Evolutionary conservation across 1,140 invertebrate species (phyloP).

Genomic region (Charaxes varanes): DNA sequence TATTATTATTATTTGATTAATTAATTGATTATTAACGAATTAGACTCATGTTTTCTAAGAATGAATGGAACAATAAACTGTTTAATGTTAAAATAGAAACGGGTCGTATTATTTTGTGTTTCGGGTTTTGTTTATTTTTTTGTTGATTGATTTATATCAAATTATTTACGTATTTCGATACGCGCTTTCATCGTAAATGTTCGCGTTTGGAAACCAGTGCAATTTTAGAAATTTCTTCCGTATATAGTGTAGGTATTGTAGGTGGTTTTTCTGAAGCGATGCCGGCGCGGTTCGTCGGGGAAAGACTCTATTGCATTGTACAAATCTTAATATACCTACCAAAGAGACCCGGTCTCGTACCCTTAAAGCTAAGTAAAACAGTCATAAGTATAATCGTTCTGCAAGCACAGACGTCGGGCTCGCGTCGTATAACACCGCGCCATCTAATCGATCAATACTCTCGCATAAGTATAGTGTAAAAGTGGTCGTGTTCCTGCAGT

Average conservation of each 20-base stretch:
- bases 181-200: conserved; percentile 66
- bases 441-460: conserved; percentile 65
- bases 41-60: conserved; percentile 53
- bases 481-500: conserved; percentile 72
- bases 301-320: conserved; percentile 70
- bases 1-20: conserved; percentile 69
- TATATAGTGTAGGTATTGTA: conserved; percentile 68
- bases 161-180: conserved; percentile 61
- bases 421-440: conserved; percentile 57
- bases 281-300: conserved; percentile 39
- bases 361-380: conserved; percentile 68
- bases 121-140: conserved; percentile 69
- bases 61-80: conserved; percentile 62
- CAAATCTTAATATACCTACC: conserved; percentile 75
- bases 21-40: too few relatives aligned
- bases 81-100: conserved; percentile 71
- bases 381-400: conserved; percentile 62
- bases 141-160: conserved; percentile 63
- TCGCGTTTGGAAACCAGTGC: conserved; percentile 70
- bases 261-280: conserved; percentile 51
- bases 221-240: conserved; percentile 73
- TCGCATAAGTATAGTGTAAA: conserved; percentile 71
- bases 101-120: conserved; percentile 72
- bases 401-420: conserved; percentile 44
- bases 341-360: conserved; percentile 76